These are phyloP conservation scores for Hemichromis elongatus DNA, from an alignment of 2,113 vertebrate species.

Conservation along the genomic window DNA sequence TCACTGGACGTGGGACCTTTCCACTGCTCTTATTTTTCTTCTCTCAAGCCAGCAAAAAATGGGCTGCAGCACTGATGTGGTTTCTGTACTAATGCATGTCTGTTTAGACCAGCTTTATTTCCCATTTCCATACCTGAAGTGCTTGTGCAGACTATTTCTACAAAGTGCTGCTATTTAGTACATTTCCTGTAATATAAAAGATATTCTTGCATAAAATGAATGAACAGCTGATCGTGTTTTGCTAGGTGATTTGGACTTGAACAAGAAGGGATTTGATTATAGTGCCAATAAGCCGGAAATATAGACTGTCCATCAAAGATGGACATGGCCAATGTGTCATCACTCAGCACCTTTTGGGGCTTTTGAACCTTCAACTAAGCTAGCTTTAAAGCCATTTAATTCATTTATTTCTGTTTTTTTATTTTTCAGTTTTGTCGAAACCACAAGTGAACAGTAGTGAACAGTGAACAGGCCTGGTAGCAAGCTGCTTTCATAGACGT, in stretches of 20 bases:
- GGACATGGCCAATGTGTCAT: neutral
- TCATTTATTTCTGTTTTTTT: rapidly evolving
- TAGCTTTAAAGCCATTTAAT: neutral
- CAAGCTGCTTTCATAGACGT: neutral
- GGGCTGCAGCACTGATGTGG: neutral
- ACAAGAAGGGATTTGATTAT: neutral
- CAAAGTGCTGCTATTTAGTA: neutral
- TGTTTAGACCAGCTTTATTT: neutral
- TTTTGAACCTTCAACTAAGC: neutral
- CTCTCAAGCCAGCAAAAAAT: neutral
- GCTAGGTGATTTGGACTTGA: neutral
- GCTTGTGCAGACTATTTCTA: neutral
- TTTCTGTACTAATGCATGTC: neutral
- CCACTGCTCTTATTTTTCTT: neutral
- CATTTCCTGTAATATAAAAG: neutral
- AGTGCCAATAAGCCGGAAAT: neutral
- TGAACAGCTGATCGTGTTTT: neutral
- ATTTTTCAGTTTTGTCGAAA: neutral
- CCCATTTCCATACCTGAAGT: neutral
- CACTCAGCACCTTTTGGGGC: neutral
- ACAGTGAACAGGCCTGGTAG: neutral
- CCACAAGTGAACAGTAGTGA: neutral
- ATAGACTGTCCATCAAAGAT: neutral
- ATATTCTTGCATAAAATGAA: neutral
- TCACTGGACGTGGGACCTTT: constrained; percentile 21